Evolutionary conservation across 2,113 vertebrate species (phyloP), one percentile per base, ranked within the genome.

Genomic region (cattle (Bos taurus)): DNA sequence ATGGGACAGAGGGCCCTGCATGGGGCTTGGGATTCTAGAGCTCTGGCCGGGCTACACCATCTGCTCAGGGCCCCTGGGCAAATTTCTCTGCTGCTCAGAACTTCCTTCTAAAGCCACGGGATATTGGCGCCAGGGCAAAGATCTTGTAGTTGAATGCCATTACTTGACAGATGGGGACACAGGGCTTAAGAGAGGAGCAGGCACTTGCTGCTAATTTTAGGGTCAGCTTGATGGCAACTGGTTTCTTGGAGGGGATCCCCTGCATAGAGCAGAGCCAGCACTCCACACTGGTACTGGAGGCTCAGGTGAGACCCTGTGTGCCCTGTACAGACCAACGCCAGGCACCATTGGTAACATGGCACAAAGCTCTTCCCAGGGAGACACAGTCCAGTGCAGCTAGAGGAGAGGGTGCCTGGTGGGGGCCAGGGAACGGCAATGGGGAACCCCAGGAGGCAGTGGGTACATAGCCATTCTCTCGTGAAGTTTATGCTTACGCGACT

Each of bases 1-100:
- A 14, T n/a, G 11, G 25, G n/a, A 17, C 1, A 28, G 83, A 28
- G 14, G n/a, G 11, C 0, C 3, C 36, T 3, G 9, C 0, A 0
- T 6, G 10, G 77, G 82, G 54, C 50, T 15, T 12, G 14, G 30
- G 43, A 56, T 33, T 8, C 13, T 10, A 0, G 40, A 36, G 16
- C 4, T 43, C 36, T 82, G 19, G 23, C 25, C 10, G 36, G 26
- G 50, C 16, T 4, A 56, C 8, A 14, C 36, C 3, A 3, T 3
- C 52, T 17, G 1, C 33, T 54, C 36, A 2, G 17, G 21, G 67
- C 12, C n/a, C 43, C 26, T 23, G n/a, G 48, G 26, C 17, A 46
- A 36, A 83, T 56, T 83, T 36, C 33, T 40, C 12, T 2, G 1
- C 23, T 36, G 21, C 21, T 54, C 81, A 15, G n/a, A 56, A 56